Evolutionary conservation across 2,888 invertebrate species (phyloP).

Genomic region (Sycophila texana): DNA sequence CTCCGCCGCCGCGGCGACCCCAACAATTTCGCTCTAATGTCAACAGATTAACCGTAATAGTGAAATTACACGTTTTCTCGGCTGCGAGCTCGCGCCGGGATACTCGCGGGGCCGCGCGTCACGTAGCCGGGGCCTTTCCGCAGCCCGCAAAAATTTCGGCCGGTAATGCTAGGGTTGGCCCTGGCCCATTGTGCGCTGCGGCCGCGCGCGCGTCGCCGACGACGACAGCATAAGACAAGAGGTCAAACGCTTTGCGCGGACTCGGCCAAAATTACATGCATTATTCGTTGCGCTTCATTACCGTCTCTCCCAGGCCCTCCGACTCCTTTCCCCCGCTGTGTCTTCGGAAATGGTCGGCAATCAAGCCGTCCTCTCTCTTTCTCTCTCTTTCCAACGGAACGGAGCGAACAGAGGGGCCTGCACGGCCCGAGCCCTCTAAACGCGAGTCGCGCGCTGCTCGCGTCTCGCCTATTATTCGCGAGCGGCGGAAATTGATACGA

Average conservation of each 20-base stretch:
- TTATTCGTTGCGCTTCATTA: conserved; percentile 69
- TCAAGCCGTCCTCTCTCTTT: conserved; percentile 51
- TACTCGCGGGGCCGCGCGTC: conserved; percentile 38
- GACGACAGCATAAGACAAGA: conserved; percentile 8
- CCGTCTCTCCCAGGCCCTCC: conserved; percentile 50
- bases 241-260: conserved; percentile 68
- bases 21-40: conserved; percentile 68
- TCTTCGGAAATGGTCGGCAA: conserved; percentile 64
- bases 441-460: conserved; percentile 20
- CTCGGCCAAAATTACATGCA: conserved; percentile 72
- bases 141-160: conserved; percentile 67
- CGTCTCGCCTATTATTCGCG: conserved; percentile 43
- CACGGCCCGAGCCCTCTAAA: conserved; percentile 1
- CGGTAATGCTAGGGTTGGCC: conserved; percentile 74
- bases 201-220: conserved; percentile 2
- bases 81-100: neutral
- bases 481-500: conserved; percentile 52
- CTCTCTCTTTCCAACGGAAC: neutral
- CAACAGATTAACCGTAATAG: conserved; percentile 75
- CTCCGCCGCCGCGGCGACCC: conserved; percentile 16
- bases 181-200: conserved; percentile 35
- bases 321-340: conserved; percentile 1
- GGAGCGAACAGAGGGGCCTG: neutral
- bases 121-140: conserved; percentile 54
- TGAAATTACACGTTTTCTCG: conserved; percentile 73